phyloP scores from a whole-genome alignment of 2,797 vertebrate genomes.

The Coracias cyanogaster region DNA sequence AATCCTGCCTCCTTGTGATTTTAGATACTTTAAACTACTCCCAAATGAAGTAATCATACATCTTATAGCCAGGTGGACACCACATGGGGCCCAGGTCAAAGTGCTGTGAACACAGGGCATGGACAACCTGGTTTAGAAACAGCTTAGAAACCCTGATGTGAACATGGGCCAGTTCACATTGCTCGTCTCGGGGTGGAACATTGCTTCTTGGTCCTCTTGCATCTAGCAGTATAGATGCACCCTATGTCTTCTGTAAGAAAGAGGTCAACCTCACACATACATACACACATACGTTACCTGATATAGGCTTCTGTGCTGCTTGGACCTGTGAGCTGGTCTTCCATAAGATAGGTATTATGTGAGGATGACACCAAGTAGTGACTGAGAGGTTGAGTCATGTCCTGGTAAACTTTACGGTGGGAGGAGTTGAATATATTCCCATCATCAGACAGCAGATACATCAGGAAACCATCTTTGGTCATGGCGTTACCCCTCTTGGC shows the following conservation, averaged over 20 bases:
- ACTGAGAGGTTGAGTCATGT: constrained; percentile 93
- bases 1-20: background rate
- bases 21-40: background rate
- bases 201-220: background rate
- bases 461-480: constrained; percentile 95
- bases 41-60: background rate
- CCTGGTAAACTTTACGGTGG: constrained; percentile 89
- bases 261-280: background rate
- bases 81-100: background rate
- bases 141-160: background rate
- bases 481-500: constrained; percentile 85
- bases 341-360: constrained; percentile 97
- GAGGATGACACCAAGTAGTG: constrained; percentile 97
- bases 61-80: background rate
- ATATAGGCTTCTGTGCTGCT: constrained; percentile 98
- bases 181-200: background rate
- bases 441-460: constrained; percentile 88
- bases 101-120: background rate
- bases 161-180: background rate
- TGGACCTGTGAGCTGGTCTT: constrained; percentile 93
- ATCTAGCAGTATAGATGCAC: background rate
- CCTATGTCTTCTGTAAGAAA: background rate
- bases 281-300: constrained; percentile 75
- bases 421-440: constrained; percentile 85
- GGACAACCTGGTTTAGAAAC: background rate